Evolutionary conservation across 2,888 invertebrate species (phyloP).

Genomic region (Heteromyza rotundicornis): DNA sequence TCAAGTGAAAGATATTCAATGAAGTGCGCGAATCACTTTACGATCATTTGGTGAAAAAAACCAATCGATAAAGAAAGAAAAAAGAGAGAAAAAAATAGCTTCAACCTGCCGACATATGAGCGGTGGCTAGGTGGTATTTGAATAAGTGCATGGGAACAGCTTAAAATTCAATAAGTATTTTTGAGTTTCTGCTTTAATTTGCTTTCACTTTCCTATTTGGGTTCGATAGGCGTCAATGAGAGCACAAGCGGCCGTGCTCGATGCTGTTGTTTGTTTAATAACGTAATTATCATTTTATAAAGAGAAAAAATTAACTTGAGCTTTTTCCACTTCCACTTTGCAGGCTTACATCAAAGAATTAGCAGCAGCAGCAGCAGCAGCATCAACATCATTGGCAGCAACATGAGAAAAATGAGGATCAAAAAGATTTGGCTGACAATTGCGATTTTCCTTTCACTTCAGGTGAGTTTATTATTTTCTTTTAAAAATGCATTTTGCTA

Average conservation of each 20-base stretch:
- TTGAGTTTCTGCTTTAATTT: not conserved
- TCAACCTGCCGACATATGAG: constrained; percentile 12
- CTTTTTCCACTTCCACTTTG: constrained; percentile 11
- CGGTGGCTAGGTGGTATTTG: too few species aligned
- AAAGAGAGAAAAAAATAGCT: too few species aligned
- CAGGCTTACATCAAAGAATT: constrained; percentile 6
- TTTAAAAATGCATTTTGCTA: too few species aligned
- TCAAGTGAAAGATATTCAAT: constrained; percentile 7
- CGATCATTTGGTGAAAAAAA: too few species aligned
- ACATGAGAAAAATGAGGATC: constrained; percentile 45
- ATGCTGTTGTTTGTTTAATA: constrained; percentile 9
- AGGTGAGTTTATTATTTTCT: constrained; percentile 59
- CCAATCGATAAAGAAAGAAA: too few species aligned
- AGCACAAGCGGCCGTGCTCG: constrained; percentile 16
- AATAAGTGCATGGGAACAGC: constrained; percentile 20
- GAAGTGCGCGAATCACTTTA: too few species aligned
- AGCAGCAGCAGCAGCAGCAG: not conserved
- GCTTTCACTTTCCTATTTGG: constrained; percentile 30
- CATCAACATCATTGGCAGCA: not conserved
- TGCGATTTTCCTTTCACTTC: constrained; percentile 58
- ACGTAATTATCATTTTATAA: too few species aligned
- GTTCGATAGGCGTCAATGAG: constrained; percentile 2
- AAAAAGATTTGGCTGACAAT: constrained; percentile 58
- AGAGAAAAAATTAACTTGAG: too few species aligned
- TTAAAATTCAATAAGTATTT: not conserved